These are phyloP conservation scores for Trachelus stipa DNA, from an alignment of 2,888 invertebrate genomes.

Conservation along the genomic window DNA sequence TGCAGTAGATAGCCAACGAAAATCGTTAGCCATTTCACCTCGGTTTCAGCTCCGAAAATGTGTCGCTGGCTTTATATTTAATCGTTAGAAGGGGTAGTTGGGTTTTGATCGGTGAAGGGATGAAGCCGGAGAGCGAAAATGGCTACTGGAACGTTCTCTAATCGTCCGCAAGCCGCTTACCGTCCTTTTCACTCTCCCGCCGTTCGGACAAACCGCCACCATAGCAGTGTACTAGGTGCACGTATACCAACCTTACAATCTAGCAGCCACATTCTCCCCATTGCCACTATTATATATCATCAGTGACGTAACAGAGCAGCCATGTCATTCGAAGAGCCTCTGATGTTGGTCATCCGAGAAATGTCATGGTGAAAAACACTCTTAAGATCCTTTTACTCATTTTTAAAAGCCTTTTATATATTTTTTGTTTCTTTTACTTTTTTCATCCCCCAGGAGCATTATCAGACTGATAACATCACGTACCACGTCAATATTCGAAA, in stretches of 20 bases:
- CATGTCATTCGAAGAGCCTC: background rate
- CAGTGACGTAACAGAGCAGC: background rate
- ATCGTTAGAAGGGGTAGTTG: conserved; percentile 33
- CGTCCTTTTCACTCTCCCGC: conserved; percentile 32
- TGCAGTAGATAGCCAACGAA: background rate
- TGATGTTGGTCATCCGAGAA: background rate
- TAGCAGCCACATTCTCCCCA: background rate
- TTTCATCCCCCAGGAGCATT: background rate
- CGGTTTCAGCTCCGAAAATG: background rate
- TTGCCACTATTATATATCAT: background rate
- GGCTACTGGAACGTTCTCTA: conserved; percentile 43
- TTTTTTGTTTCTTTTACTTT: background rate
- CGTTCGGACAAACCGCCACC: conserved; percentile 6
- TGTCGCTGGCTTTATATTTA: conserved; percentile 33
- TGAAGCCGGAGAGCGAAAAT: conserved; percentile 39
- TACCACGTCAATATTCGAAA: background rate
- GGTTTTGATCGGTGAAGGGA: conserved; percentile 44
- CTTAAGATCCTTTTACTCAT: background rate
- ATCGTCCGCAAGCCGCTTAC: conserved; percentile 59
- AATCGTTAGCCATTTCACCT: background rate
- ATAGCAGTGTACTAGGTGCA: background rate
- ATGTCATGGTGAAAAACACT: background rate
- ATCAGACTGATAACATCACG: background rate
- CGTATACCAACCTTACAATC: background rate
- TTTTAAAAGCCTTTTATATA: background rate